phyloP scores from a whole-genome alignment of 2,113 vertebrate species.

The Eonycteris spelaea region DNA sequence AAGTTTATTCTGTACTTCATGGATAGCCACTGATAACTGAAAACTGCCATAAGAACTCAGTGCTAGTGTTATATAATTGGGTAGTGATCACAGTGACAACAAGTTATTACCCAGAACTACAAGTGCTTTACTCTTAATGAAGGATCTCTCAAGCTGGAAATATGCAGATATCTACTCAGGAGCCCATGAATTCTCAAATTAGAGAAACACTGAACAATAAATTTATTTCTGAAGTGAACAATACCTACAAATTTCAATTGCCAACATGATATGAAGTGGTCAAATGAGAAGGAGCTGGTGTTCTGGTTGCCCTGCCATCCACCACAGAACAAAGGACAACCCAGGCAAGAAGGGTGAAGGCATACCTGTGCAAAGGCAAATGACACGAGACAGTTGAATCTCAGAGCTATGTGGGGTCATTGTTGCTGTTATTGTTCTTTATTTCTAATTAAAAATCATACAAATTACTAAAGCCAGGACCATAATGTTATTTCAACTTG shows the following conservation, averaged over 20 bases:
- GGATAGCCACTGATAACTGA: neutral
- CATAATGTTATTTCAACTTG: neutral
- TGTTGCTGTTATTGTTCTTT: neutral
- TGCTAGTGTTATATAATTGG: neutral
- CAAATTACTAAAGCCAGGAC: neutral
- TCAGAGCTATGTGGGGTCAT: neutral
- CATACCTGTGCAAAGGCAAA: neutral
- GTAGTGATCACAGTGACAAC: neutral
- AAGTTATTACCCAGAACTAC: neutral
- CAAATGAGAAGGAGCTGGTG: neutral
- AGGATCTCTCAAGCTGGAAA: neutral
- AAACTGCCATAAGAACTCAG: neutral
- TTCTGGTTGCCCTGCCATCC: neutral
- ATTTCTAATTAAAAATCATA: neutral
- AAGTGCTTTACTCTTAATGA: constrained; percentile 3
- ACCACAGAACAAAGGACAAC: neutral
- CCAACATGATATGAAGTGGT: neutral
- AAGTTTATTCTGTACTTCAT: neutral
- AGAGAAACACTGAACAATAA: neutral
- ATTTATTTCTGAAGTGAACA: neutral
- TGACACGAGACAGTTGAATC: neutral
- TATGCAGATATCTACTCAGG: neutral
- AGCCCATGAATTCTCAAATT: neutral
- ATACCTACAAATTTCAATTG: neutral
- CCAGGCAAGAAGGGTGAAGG: neutral